Base-by-base conservation (phyloP, 2,888 invertebrate species). In the Keiferia lycopersicella region DNA sequence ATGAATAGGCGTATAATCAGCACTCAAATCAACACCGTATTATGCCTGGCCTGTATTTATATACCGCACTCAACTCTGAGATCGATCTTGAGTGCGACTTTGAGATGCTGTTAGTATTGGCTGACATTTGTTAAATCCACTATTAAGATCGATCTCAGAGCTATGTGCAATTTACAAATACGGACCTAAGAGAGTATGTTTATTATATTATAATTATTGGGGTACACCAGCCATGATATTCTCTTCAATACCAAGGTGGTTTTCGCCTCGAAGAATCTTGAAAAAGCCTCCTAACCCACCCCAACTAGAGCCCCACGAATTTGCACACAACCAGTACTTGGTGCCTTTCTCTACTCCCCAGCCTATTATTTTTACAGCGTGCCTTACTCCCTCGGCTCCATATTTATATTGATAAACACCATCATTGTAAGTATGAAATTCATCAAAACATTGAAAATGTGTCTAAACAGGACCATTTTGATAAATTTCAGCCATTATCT, bases 291-390 rank as follows among this genome's bases (percentile, higher is more conserved):
- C 96, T 74, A 93, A 87, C 75, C 95, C 94, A 67, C 97, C 97
- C 96, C 96, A 97, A 80, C 96, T 96, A 0, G 91, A 89, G 83
- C 96, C 96, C 97, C 97, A 97, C 0, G 96, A 96, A 87, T 97
- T 97, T 63, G 95, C 96, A 68, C 95, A 93, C 11, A 96, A 88
- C 97, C 97, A 97, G 81, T 96, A 97, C 8, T 95, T 94, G 1
- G 92, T 92, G 6, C 92, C 93, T 48, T 93, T 89, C 65, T 95
- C 94, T 0, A 92, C 93, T 30, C 97, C 97, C 95, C 96, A 97
- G 10, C 97, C 96, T 22, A 96, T 79, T 45, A 97, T 93, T 73
- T 94, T 94, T 50, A 96, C 94, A 11, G 96, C 96, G 80, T 96
- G 96, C n/a, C n/a, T n/a, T n/a, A n/a, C n/a, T n/a, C 0, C 95